Percentiles rank a stretch among this genome's conserved stretches.
These are phyloP conservation scores for Podocnemis expansa DNA, from an alignment of 2,113 vertebrate genomes.

Conservation along the genomic window DNA sequence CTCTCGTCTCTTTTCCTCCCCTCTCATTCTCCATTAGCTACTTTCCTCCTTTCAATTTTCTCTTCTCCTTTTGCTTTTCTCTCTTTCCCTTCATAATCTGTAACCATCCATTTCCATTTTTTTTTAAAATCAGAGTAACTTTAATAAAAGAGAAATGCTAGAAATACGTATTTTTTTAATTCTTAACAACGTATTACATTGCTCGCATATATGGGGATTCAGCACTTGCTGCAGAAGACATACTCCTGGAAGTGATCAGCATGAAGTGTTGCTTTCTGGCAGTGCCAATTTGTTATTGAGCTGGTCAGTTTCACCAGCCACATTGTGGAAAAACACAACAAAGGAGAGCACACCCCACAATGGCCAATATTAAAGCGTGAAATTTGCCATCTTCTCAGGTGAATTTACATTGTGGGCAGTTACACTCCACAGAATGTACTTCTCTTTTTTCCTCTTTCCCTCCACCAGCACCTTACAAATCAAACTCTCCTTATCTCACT, in stretches of 20 bases:
- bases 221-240: rapidly evolving
- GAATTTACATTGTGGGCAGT: rapidly evolving
- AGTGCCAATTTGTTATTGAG: rapidly evolving
- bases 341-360: rapidly evolving
- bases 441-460: neutral
- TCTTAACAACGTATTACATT: rapidly evolving
- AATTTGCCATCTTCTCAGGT: neutral
- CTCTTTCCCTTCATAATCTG: neutral
- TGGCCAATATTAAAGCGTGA: rapidly evolving
- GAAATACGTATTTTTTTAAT: neutral
- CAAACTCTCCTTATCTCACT: neutral
- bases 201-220: neutral
- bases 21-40: neutral
- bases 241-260: neutral
- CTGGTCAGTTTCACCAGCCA: rapidly evolving
- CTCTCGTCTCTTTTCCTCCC: neutral
- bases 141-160: neutral
- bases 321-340: rapidly evolving
- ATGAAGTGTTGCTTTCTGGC: rapidly evolving
- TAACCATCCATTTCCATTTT: neutral
- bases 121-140: neutral
- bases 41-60: neutral
- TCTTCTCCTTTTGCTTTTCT: neutral
- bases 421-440: rapidly evolving
- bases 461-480: neutral